Conservation (phyloP, 1,140 invertebrate genomes). For the Gyrodactylus salaris region DNA sequence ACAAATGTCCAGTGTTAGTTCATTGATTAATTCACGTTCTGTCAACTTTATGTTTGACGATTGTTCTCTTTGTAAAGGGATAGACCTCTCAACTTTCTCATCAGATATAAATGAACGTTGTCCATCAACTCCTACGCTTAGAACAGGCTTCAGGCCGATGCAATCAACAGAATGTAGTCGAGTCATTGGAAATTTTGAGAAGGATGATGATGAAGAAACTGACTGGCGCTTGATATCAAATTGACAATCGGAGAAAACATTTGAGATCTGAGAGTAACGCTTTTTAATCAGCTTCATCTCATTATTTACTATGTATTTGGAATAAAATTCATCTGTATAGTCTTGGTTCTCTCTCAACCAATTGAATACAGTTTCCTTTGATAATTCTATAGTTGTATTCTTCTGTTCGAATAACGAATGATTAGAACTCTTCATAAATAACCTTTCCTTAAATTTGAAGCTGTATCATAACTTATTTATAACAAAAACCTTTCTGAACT, state of each 20-base stretch:
- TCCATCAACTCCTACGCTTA: background rate
- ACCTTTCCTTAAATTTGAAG: too few species aligned
- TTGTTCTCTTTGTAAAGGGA: background rate
- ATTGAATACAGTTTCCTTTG: too few species aligned
- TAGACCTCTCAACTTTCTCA: background rate
- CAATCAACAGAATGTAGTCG: background rate
- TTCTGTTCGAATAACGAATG: too few species aligned
- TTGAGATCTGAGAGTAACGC: background rate
- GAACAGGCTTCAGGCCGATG: background rate
- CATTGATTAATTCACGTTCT: conserved; percentile 70
- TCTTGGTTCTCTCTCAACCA: too few species aligned
- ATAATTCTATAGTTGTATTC: too few species aligned
- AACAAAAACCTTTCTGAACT: too few species aligned
- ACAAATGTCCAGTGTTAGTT: conserved; percentile 76
- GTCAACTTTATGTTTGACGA: conserved; percentile 26
- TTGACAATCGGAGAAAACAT: background rate
- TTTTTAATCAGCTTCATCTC: too few species aligned
- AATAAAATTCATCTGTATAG: too few species aligned
- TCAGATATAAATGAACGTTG: background rate
- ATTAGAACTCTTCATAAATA: too few species aligned
- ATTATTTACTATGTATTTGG: too few species aligned
- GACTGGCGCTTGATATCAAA: background rate
- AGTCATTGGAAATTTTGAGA: background rate
- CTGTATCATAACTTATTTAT: too few species aligned
- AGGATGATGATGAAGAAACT: background rate